A percentile compares a stretch with the other conserved stretches of the same genome.
These are phyloP conservation scores for Cyprinus carpio DNA, from an alignment of 2,113 vertebrate species.

Conservation along the genomic window DNA sequence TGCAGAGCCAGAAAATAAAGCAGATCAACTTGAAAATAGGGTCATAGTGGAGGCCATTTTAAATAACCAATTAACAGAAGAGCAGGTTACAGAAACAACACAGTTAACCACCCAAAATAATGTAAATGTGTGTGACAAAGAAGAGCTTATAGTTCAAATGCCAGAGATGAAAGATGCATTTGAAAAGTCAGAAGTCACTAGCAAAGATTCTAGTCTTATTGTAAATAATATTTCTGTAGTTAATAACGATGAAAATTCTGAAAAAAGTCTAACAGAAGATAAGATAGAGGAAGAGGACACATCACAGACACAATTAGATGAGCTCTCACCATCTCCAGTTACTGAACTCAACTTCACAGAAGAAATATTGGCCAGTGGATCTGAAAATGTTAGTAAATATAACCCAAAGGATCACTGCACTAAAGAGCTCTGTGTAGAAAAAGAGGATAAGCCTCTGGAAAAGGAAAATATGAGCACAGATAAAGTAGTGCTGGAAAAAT, in stretches of 20 bases:
- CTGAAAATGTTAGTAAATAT: not conserved
- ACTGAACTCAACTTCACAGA: not conserved
- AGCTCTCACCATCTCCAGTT: not conserved
- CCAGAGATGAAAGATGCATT: not conserved
- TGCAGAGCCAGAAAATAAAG: slow-evolving; percentile 1
- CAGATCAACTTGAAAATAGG: not conserved
- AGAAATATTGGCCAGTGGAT: not conserved
- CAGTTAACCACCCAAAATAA: not conserved
- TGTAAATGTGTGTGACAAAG: not conserved
- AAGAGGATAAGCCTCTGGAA: not conserved
- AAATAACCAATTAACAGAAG: not conserved
- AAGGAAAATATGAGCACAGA: slow-evolving; percentile 3
- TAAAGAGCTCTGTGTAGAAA: not conserved
- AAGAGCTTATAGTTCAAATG: not conserved
- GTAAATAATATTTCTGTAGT: not conserved
- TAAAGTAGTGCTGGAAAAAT: slow-evolving; percentile 7
- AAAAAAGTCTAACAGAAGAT: not conserved
- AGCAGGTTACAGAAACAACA: not conserved
- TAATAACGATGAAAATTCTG: not conserved
- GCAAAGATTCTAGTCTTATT: not conserved
- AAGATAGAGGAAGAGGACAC: not conserved
- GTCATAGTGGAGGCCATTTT: not conserved
- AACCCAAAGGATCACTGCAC: not conserved
- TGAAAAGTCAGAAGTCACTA: slow-evolving; percentile 6
- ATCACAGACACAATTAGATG: slow-evolving; percentile 23